Conservation (phyloP, 2,888 invertebrate genomes). For the Tupiocoris notatus region DNA sequence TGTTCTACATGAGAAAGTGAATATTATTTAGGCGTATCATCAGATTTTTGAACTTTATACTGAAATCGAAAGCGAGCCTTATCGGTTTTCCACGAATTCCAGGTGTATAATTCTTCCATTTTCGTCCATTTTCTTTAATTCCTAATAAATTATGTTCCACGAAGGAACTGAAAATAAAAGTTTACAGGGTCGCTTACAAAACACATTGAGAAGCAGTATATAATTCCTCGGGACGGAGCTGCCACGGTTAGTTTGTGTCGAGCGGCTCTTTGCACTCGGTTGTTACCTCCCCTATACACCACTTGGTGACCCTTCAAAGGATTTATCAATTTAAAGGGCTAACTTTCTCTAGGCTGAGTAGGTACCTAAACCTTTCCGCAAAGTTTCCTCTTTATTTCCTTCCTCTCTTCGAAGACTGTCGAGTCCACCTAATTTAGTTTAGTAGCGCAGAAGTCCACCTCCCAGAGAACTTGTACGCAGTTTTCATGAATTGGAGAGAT, state of each 20-base stretch:
- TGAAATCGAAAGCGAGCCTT: too few species aligned
- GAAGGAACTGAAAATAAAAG: too few species aligned
- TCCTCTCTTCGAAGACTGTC: not conserved
- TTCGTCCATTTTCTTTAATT: too few species aligned
- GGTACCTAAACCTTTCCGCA: not conserved
- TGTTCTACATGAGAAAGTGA: too few species aligned
- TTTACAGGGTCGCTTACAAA: too few species aligned
- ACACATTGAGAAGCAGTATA: not conserved
- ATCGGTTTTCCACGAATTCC: too few species aligned
- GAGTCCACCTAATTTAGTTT: not conserved
- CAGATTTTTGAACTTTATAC: too few species aligned
- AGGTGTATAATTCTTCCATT: too few species aligned
- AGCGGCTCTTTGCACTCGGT: not conserved
- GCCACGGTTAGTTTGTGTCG: not conserved
- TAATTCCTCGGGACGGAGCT: not conserved
- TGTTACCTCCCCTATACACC: not conserved
- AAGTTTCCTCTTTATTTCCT: not conserved
- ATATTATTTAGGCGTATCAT: too few species aligned
- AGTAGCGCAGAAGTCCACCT: not conserved
- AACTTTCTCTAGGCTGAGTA: not conserved
- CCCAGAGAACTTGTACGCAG: not conserved
- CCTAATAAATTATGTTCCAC: too few species aligned
- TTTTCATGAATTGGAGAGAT: not conserved
- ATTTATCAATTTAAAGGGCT: not conserved
- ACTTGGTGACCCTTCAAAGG: not conserved